A percentile compares a stretch with the other conserved stretches of the same genome.
phyloP scores from a whole-genome alignment of 1,140 invertebrate species.

The Akabosia matsudoensis region DNA sequence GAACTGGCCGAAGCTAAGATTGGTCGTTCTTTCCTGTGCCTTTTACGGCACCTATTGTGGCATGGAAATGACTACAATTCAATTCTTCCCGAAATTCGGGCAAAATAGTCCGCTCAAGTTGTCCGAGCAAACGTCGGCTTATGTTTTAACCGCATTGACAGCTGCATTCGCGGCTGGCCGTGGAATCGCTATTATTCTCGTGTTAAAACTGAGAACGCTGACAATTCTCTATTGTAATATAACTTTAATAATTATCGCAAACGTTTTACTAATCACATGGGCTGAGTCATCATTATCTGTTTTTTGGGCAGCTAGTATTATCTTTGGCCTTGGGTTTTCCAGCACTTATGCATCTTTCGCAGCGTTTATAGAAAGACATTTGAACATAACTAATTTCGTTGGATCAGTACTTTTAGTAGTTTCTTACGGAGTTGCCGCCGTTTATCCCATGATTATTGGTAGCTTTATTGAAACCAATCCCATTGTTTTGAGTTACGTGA shows the following conservation, averaged over 20 bases:
- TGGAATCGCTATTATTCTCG: constrained; percentile 5
- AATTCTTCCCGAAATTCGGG: constrained; percentile 35
- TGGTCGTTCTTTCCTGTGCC: background rate
- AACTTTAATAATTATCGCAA: constrained; percentile 1
- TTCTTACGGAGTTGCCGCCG: constrained; percentile 15
- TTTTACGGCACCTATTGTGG: constrained; percentile 10
- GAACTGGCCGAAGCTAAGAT: background rate
- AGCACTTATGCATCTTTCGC: constrained; percentile 27
- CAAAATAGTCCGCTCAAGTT: constrained; percentile 22
- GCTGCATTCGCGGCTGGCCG: constrained; percentile 28
- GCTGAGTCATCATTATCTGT: background rate
- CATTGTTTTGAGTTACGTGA: constrained; percentile 22
- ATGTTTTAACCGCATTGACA: constrained; percentile 24
- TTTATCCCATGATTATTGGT: constrained; percentile 32
- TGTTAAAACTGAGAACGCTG: constrained; percentile 6
- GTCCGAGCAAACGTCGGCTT: constrained; percentile 19
- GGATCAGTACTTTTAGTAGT: constrained; percentile 20
- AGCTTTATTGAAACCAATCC: constrained; percentile 16
- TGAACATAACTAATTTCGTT: constrained; percentile 29
- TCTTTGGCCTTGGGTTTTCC: constrained; percentile 31
- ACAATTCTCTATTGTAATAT: constrained; percentile 23
- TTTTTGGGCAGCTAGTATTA: background rate
- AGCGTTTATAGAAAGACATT: constrained; percentile 30
- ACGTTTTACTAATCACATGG: constrained; percentile 5
- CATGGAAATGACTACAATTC: constrained; percentile 28